A percentile compares a stretch with the other conserved stretches of the same genome.
These are phyloP conservation scores for Lysiphlebus fabarum DNA, from an alignment of 1,140 invertebrate species.

Conservation along the genomic window DNA sequence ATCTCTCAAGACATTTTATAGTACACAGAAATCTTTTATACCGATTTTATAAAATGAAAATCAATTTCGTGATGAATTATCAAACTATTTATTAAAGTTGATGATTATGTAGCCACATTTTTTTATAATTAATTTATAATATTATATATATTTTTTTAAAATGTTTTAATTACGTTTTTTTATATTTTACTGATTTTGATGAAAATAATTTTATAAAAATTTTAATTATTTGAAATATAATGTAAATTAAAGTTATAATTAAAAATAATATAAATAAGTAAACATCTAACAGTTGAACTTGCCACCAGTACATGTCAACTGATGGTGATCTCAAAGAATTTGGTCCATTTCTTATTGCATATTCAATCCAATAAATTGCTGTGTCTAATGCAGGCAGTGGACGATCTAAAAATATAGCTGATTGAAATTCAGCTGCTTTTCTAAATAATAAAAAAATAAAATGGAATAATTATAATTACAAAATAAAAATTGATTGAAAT, in stretches of 20 bases:
- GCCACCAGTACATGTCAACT: conserved; percentile 45
- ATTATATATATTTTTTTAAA: too few species aligned
- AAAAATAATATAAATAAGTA: conserved; percentile 30
- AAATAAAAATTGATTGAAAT: not conserved
- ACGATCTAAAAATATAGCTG: conserved; percentile 47
- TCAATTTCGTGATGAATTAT: too few species aligned
- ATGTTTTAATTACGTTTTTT: conserved; percentile 1
- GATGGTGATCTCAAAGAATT: conserved; percentile 40
- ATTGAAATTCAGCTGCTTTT: conserved; percentile 40
- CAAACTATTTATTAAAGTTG: too few species aligned
- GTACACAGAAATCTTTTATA: too few species aligned
- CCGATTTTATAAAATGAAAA: too few species aligned
- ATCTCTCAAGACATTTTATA: too few species aligned
- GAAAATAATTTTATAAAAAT: not conserved
- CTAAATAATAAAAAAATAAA: conserved; percentile 34
- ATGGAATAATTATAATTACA: conserved; percentile 18
- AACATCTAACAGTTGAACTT: conserved; percentile 47
- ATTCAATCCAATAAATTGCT: conserved; percentile 54
- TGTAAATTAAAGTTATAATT: not conserved
- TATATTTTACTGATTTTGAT: not conserved
- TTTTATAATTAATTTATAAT: too few species aligned
- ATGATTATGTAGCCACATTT: too few species aligned
- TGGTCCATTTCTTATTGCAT: conserved; percentile 49
- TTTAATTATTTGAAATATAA: conserved; percentile 20
- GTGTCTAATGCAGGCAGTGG: conserved; percentile 43